These are phyloP conservation scores for Sus cebifrons DNA, from an alignment of 2,797 vertebrate genomes.

Conservation along the genomic window DNA sequence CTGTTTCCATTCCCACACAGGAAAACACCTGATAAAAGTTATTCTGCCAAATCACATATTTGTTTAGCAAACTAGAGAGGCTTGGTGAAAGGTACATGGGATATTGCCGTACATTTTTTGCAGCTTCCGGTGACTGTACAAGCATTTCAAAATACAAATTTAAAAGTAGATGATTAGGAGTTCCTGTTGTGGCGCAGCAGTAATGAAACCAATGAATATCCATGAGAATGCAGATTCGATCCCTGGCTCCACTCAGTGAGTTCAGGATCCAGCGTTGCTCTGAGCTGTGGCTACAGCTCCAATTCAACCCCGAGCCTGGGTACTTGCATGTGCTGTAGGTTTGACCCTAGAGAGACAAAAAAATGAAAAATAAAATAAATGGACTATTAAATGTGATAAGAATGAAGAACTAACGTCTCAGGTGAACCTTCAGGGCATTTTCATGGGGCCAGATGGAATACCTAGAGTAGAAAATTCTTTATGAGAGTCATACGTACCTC, in stretches of 20 bases:
- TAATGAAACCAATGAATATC: too few species aligned
- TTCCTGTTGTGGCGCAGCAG: too few species aligned
- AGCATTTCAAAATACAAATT: neutral
- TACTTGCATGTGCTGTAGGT: too few species aligned
- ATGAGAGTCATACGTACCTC: neutral
- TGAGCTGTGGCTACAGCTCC: too few species aligned
- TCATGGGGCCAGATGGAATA: neutral
- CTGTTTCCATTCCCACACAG: neutral
- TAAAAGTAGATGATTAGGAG: neutral
- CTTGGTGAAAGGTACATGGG: neutral
- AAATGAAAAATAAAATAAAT: neutral
- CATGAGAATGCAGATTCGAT: too few species aligned
- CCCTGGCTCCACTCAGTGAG: too few species aligned
- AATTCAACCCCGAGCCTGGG: too few species aligned
- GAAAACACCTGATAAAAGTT: neutral
- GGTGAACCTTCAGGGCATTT: neutral
- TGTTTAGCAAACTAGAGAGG: neutral
- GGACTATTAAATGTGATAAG: neutral
- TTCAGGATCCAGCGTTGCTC: too few species aligned
- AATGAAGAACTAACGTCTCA: neutral
- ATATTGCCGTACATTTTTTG: neutral
- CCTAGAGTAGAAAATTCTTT: neutral
- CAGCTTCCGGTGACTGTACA: neutral
- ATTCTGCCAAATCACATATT: neutral
- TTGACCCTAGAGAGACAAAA: too few species aligned